A percentile compares a stretch with the other conserved stretches of the same genome.
Conservation (phyloP, 2,797 vertebrate species). For the Peromyscus attwateri region DNA sequence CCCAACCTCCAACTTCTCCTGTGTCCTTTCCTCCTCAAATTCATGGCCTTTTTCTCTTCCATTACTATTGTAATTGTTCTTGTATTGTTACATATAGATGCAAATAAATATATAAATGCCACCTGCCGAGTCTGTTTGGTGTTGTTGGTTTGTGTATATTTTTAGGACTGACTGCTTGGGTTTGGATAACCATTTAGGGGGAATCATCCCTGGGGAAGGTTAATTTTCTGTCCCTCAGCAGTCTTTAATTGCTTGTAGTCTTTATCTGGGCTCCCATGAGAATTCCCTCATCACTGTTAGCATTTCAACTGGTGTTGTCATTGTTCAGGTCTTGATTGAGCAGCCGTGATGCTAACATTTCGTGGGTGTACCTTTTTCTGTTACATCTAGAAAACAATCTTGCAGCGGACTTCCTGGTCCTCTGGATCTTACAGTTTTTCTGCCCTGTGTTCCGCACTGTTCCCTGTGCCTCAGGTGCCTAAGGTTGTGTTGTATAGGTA, state of each 20-base stretch:
- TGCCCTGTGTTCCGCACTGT: no score
- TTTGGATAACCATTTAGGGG: not conserved
- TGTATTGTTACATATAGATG: not conserved
- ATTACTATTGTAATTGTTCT: not conserved
- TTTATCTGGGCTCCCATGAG: not conserved
- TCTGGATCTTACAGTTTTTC: not conserved
- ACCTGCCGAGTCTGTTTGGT: not conserved
- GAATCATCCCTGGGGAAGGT: not conserved
- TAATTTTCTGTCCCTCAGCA: not conserved
- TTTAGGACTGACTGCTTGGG: not conserved
- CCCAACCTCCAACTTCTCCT: not conserved
- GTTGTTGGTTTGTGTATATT: not conserved
- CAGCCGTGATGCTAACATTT: not conserved
- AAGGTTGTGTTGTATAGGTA: not conserved
- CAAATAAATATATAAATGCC: not conserved
- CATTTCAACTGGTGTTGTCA: not conserved
- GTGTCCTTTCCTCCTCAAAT: not conserved
- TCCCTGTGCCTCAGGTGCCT: not conserved
- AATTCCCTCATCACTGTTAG: not conserved
- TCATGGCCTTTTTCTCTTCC: not conserved
- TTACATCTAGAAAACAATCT: not conserved
- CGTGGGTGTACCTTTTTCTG: not conserved
- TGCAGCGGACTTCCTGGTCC: no score
- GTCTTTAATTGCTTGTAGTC: not conserved
- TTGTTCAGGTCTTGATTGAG: not conserved